These are phyloP conservation scores for Cyphomyrmex costatus DNA, from an alignment of 1,140 invertebrate species.

Conservation along the genomic window DNA sequence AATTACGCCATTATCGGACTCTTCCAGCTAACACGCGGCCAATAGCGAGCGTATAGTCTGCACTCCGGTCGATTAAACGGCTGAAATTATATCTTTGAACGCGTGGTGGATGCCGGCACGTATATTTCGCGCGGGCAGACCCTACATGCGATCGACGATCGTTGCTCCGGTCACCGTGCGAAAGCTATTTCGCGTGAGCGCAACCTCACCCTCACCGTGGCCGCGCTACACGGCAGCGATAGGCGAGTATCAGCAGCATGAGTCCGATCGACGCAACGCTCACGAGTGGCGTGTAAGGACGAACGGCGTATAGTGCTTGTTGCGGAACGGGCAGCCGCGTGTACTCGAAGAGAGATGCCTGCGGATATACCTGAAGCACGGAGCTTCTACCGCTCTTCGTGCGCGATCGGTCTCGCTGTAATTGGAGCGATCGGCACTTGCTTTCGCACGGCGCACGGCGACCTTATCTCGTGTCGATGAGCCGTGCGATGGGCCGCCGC, in stretches of 20 bases:
- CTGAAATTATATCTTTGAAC: constrained; percentile 59
- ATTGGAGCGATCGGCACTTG: constrained; percentile 83
- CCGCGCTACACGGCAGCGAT: constrained; percentile 58
- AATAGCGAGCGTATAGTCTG: constrained; percentile 24
- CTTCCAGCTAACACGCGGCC: constrained; percentile 54
- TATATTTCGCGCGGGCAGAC: constrained; percentile 52
- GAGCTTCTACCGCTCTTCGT: constrained; percentile 68
- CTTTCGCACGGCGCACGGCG: constrained; percentile 79
- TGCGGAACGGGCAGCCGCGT: constrained; percentile 44
- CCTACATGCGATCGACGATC: constrained; percentile 55
- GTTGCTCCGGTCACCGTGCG: constrained; percentile 61
- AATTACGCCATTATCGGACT: constrained; percentile 49
- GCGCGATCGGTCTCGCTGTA: constrained; percentile 70
- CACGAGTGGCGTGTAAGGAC: constrained; percentile 66
- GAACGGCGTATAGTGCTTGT: constrained; percentile 68
- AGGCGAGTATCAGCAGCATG: constrained; percentile 68
- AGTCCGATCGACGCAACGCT: constrained; percentile 64
- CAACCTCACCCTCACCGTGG: constrained; percentile 51
- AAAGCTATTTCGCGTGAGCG: constrained; percentile 65
- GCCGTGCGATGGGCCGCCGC: constrained; percentile 62
- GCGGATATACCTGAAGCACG: constrained; percentile 61
- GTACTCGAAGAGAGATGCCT: constrained; percentile 67
- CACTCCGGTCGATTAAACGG: constrained; percentile 47
- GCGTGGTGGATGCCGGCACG: constrained; percentile 35
- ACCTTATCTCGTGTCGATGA: constrained; percentile 47